Conservation (phyloP, 2,797 vertebrate species). For the Poeciliopsis infans region DNA sequence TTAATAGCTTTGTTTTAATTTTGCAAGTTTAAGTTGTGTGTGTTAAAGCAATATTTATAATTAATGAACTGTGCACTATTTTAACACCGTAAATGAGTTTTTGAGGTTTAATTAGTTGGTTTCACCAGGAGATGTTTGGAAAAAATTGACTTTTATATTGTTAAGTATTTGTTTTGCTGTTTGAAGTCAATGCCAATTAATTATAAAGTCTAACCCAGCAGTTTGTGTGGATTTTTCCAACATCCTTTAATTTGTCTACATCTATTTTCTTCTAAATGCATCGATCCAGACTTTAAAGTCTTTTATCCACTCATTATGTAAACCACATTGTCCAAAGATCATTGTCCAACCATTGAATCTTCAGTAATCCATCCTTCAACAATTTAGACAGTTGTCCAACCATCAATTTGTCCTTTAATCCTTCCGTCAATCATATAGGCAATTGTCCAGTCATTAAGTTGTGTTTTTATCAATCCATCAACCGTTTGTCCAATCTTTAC, state of each 20-base stretch:
- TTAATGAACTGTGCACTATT: background rate
- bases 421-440: too few relatives aligned
- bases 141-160: background rate
- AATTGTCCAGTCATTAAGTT: too few relatives aligned
- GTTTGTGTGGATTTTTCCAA: background rate
- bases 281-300: background rate
- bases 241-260: background rate
- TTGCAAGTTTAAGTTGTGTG: background rate
- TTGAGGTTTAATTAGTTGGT: background rate
- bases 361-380: too few relatives aligned
- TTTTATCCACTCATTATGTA: background rate
- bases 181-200: too few relatives aligned
- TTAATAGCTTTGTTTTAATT: background rate
- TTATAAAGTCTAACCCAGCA: background rate
- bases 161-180: background rate
- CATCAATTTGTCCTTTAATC: background rate
- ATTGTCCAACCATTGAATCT: too few relatives aligned
- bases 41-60: background rate
- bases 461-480: background rate
- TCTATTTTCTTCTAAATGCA: background rate
- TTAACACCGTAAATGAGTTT: background rate
- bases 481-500: background rate
- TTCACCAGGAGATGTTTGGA: too few relatives aligned
- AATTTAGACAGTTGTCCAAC: background rate
- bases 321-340: background rate